A percentile compares a stretch with the other conserved stretches of the same genome.
phyloP scores from a whole-genome alignment of 2,797 vertebrate species.

The Microtus californicus region DNA sequence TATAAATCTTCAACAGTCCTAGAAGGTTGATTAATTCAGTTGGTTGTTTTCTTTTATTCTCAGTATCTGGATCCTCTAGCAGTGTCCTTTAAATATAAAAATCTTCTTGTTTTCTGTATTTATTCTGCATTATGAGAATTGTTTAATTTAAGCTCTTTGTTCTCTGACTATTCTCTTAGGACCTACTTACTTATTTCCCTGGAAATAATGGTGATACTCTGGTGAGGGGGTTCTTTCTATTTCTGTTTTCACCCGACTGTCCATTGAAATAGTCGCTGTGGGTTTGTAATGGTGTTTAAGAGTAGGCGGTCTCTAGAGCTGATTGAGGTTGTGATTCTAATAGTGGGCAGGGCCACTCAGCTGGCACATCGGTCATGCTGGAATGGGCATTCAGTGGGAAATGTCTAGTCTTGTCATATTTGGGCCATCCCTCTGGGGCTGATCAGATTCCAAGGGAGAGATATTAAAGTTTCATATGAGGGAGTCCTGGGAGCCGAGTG shows the following conservation, averaged over 20 bases:
- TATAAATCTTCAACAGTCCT: neutral
- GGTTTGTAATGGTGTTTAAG: neutral
- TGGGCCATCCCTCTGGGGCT: neutral
- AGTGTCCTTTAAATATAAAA: neutral
- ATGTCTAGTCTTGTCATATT: neutral
- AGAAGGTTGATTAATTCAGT: neutral
- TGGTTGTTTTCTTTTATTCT: neutral
- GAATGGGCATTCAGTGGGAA: neutral
- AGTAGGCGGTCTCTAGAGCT: neutral
- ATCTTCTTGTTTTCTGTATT: neutral
- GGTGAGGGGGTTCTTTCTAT: neutral
- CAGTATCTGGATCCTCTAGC: neutral
- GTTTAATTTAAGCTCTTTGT: neutral
- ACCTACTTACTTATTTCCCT: neutral
- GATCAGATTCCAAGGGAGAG: neutral
- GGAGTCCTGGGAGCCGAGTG: neutral
- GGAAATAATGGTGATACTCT: neutral
- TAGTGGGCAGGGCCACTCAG: neutral
- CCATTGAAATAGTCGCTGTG: neutral
- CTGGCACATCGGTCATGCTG: neutral
- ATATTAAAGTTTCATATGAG: neutral
- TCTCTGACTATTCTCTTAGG: neutral
- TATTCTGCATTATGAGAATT: conserved; percentile 9
- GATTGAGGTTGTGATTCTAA: neutral
- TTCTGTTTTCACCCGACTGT: neutral